Base-by-base conservation (phyloP, 2,888 invertebrate genomes). In the Diarsia rubi region DNA sequence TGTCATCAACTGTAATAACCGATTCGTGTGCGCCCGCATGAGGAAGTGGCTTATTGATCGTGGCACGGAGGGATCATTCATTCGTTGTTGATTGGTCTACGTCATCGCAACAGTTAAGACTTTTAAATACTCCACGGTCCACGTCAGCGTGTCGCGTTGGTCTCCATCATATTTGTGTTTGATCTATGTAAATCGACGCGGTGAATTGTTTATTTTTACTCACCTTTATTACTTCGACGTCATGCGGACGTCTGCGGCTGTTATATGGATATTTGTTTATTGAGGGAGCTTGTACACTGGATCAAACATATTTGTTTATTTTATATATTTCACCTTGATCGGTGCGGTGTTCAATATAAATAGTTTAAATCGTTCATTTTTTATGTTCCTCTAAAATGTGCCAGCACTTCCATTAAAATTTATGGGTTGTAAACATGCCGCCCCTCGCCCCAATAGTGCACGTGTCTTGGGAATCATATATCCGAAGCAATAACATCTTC, bases 11-110 rank as follows among this genome's bases (percentile, higher is more conserved):
- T 92, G 88, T 93, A 92, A 93, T 94, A 93, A 94, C 91, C 90
- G 92, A 93, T 92, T 89, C 90, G 90, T 93, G 91, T 89, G 86
- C 89, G 90, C 96, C 96, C 96, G 96, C 95, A 96, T 95, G 89
- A 95, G 96, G 96, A 96, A 95, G 95, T 92, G 86, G 90, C 91
- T 94, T 93, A 94, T 95, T 95, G 94, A 93, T 94, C 92, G 93
- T 92, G 90, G 90, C 91, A 91, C 89, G 90, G 91, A 91, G 93
- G 94, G 93, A 91, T 91, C 90, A 88, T 88, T 88, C 89, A 85
- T 88, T 87, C 87, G 86, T 88, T 88, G 88, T 88, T 92, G 91
- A 93, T 91, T 92, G 88, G 86, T 73, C 82, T 86, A 88, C 90
- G 90, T 91, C 90, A 91, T 86, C 90, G 88, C 85, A 71, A 85